Conservation (phyloP, 2,888 invertebrate species). For the Aleiodes leptofemur region DNA sequence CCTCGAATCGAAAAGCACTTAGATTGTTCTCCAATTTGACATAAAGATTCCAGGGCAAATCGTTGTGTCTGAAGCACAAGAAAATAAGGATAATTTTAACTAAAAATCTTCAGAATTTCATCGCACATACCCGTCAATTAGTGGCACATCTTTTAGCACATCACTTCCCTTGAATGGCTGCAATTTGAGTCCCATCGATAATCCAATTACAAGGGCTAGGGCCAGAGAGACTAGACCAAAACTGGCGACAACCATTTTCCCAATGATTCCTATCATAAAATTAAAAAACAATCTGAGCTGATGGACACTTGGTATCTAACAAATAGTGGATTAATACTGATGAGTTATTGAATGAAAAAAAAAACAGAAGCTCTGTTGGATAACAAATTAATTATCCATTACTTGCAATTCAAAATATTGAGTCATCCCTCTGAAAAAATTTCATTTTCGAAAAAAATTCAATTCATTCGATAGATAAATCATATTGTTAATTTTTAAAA, state of each 20-base stretch:
- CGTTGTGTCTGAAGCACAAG: slow-evolving; percentile 75
- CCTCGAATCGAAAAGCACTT: slow-evolving; percentile 71
- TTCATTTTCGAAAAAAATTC: background rate
- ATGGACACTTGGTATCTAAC: background rate
- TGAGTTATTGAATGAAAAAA: background rate
- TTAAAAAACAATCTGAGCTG: too few relatives aligned
- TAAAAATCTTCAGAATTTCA: slow-evolving; percentile 1
- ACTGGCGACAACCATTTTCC: slow-evolving; percentile 61
- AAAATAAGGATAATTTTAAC: slow-evolving; percentile 2
- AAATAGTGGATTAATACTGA: slow-evolving; percentile 1
- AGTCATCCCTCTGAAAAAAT: background rate
- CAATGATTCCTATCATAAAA: slow-evolving; percentile 24
- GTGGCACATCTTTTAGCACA: slow-evolving; percentile 66
- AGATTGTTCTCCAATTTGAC: slow-evolving; percentile 72
- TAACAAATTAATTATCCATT: slow-evolving; percentile 16
- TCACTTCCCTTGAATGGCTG: slow-evolving; percentile 65
- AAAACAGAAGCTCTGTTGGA: slow-evolving; percentile 1
- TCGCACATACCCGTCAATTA: slow-evolving; percentile 70
- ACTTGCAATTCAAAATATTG: slow-evolving; percentile 1
- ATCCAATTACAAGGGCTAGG: slow-evolving; percentile 51
- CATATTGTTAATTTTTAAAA: background rate
- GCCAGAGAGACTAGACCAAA: slow-evolving; percentile 51
- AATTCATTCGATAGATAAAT: background rate
- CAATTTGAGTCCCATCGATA: slow-evolving; percentile 60
- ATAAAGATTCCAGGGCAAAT: slow-evolving; percentile 76